Base-by-base conservation (phyloP, 2,113 vertebrate genomes). In the Phocoena sinus region DNA sequence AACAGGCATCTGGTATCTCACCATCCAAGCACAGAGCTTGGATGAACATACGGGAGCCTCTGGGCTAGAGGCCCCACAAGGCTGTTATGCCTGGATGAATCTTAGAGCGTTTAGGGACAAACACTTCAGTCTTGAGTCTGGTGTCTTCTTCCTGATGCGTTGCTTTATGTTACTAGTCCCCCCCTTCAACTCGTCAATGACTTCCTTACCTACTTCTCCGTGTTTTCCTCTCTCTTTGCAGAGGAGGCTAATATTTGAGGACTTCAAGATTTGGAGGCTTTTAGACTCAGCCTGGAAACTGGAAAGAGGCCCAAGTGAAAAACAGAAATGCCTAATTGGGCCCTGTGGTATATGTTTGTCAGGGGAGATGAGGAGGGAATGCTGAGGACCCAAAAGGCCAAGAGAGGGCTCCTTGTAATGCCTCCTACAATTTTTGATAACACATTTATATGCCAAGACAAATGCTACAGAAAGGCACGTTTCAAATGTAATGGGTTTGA, bases 401-500 rank as follows among this genome's bases (percentile, higher is more conserved):
- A 86, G 33, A 14, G 17, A 70, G 15, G 44, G 10, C 58, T 95
- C 70, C 81, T 90, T n/a, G 13, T 36, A 62, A 82, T 44, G 97
- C 97, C 47, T 98, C 92, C 97, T 96, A 36, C 96, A 98, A 86
- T 98, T 89, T 60, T 94, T 92, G 96, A 98, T 50, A 98, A 56
- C 12, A 74, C 76, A 0, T 97, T 98, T 91, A 97, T 90, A 60
- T 98, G 96, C 97, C 97, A 98, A 53, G 94, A 86, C 68, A 98
- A 97, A 97, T 98, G 97, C 98, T 98, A 98, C 38, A 73, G 8
- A 1, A 96, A 97, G 98, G 98, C 71, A 98, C 71, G 17, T 98
- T 98, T 97, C 98, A 98, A 95, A 98, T 98, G 68, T 94, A 97
- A 94, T 98, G 98, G 77, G 98, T 98, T 98, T 98, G 97, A 56